phyloP scores from a whole-genome alignment of 2,113 vertebrate genomes.

The Leucosticte australis region DNA sequence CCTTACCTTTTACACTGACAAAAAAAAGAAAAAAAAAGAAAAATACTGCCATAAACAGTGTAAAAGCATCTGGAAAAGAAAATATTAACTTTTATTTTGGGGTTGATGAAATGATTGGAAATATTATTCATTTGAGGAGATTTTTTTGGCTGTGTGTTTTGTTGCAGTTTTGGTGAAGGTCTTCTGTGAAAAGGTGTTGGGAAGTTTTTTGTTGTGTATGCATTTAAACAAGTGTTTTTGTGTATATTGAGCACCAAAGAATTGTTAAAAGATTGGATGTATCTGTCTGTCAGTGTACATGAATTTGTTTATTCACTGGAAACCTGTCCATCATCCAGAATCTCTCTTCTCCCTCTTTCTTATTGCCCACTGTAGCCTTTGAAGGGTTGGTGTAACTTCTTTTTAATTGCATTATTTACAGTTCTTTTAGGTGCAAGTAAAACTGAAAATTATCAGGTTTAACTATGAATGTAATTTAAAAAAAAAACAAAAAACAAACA shows the following conservation, averaged over 20 bases:
- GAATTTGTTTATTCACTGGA: not conserved
- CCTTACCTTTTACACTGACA: not conserved
- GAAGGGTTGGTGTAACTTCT: not conserved
- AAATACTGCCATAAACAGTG: not conserved
- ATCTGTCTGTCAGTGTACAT: not conserved
- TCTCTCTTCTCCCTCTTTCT: not conserved
- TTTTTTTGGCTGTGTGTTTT: not conserved
- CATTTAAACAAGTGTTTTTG: rapidly evolving
- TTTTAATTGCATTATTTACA: not conserved
- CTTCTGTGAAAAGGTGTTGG: not conserved
- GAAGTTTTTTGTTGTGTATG: not conserved
- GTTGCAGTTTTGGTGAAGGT: not conserved
- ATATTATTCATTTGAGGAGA: not conserved
- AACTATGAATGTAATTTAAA: not conserved
- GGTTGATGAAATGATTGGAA: not conserved
- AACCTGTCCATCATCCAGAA: not conserved
- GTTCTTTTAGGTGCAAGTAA: not conserved
- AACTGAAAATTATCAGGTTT: not conserved
- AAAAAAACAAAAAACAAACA: not conserved
- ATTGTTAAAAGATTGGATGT: not conserved
- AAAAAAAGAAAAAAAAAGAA: not conserved
- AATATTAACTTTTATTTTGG: not conserved
- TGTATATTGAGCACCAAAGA: not conserved
- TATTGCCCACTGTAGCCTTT: not conserved
- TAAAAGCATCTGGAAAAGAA: not conserved